phyloP scores from a whole-genome alignment of 2,888 invertebrate species.

The Xylocampa areola region DNA sequence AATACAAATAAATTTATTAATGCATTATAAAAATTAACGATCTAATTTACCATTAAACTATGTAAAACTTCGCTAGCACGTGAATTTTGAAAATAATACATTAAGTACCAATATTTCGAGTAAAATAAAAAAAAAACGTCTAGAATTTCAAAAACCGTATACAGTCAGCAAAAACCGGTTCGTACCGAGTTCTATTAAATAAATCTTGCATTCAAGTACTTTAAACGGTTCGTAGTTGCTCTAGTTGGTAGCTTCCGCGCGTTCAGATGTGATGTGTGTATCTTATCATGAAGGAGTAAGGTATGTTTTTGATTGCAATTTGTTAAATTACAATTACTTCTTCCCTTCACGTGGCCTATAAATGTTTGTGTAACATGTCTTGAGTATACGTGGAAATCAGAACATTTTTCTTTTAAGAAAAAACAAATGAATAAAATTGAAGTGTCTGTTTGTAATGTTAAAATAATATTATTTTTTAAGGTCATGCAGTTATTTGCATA shows the following conservation, averaged over 20 bases:
- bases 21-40: too few relatives aligned
- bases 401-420: background rate
- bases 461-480: too few relatives aligned
- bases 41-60: too few relatives aligned
- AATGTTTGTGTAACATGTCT: constrained; percentile 24
- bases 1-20: too few relatives aligned
- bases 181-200: constrained; percentile 68
- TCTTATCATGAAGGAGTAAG: constrained; percentile 57
- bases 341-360: constrained; percentile 72
- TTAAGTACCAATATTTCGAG: background rate
- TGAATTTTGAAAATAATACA: too few relatives aligned
- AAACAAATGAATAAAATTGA: too few relatives aligned
- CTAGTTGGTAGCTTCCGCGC: constrained; percentile 52
- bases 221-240: constrained; percentile 59
- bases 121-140: constrained; percentile 1
- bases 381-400: constrained; percentile 9
- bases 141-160: constrained; percentile 36
- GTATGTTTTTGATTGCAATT: constrained; percentile 56
- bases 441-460: too few relatives aligned
- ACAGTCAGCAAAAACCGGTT: constrained; percentile 67
- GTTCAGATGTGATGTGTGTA: constrained; percentile 28
- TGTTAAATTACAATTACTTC: constrained; percentile 70
- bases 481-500: too few relatives aligned
- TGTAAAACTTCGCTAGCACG: too few relatives aligned
- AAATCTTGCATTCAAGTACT: constrained; percentile 68